phyloP scores from a whole-genome alignment of 2,797 vertebrate species.

The Xyrichtys novacula region DNA sequence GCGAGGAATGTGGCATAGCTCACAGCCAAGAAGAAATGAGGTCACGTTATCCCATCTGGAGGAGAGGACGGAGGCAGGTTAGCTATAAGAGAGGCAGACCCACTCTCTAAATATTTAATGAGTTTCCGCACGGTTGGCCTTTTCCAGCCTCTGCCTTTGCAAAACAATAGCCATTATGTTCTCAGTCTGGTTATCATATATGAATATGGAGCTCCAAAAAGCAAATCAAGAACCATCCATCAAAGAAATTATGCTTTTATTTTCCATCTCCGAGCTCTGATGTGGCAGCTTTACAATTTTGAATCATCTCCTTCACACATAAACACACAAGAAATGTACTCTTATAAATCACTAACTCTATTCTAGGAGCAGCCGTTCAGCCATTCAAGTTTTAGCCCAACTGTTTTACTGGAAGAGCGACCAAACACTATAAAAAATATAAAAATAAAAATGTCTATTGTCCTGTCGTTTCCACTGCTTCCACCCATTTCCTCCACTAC shows the following conservation, averaged over 20 bases:
- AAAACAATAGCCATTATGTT: slow-evolving; percentile 77
- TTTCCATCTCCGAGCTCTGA: background rate
- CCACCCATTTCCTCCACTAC: slow-evolving; percentile 59
- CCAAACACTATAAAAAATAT: slow-evolving; percentile 16
- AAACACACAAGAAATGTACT: background rate
- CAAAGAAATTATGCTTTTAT: slow-evolving; percentile 19
- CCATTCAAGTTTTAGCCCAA: background rate
- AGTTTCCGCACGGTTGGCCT: slow-evolving; percentile 83
- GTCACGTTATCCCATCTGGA: slow-evolving; percentile 82
- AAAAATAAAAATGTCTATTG: slow-evolving; percentile 34
- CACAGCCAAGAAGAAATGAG: slow-evolving; percentile 74
- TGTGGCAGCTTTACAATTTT: background rate
- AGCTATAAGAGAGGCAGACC: slow-evolving; percentile 79
- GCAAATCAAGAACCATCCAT: slow-evolving; percentile 24
- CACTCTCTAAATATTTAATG: slow-evolving; percentile 87
- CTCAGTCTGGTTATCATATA: slow-evolving; percentile 55
- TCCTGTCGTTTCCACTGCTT: slow-evolving; percentile 41
- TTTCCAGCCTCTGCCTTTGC: slow-evolving; percentile 77
- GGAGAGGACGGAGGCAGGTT: slow-evolving; percentile 80
- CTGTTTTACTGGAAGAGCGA: slow-evolving; percentile 31
- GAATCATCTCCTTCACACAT: background rate
- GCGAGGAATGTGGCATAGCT: slow-evolving; percentile 62
- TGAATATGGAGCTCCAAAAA: slow-evolving; percentile 34
- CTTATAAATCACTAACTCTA: background rate
- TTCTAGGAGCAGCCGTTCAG: slow-evolving; percentile 5